These are phyloP conservation scores for Megaleporinus macrocephalus DNA, from an alignment of 2,113 vertebrate genomes.

Conservation along the genomic window DNA sequence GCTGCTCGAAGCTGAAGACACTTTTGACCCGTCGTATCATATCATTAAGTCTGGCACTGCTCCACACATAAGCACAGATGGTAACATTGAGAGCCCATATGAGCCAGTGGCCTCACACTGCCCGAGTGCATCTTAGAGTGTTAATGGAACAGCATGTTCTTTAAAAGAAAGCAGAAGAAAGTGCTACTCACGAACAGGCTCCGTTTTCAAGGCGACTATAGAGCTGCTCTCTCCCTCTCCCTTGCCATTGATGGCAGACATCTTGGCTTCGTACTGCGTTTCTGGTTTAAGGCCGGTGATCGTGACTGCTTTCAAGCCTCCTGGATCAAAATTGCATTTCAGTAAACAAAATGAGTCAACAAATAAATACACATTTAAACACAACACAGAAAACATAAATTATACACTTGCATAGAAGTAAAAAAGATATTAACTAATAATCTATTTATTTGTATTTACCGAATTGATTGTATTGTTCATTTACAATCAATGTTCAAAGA, in stretches of 20 bases:
- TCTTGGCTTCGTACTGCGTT: slow-evolving; percentile 85
- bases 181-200: slow-evolving; percentile 93
- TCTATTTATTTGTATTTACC: too few species aligned
- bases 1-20: not conserved
- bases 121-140: slow-evolving; percentile 24
- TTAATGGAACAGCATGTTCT: slow-evolving; percentile 31
- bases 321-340: slow-evolving; percentile 50
- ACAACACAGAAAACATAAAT: too few species aligned
- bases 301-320: slow-evolving; percentile 74
- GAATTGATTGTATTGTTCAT: too few species aligned
- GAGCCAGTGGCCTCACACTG: slow-evolving; percentile 25
- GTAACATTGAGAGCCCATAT: slow-evolving; percentile 20
- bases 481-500: too few species aligned
- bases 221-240: slow-evolving; percentile 89
- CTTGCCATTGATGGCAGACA: slow-evolving; percentile 95
- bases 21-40: not conserved
- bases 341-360: not conserved
- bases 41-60: not conserved
- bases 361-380: too few species aligned
- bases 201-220: slow-evolving; percentile 85
- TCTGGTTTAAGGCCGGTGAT: slow-evolving; percentile 89
- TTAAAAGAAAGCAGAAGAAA: slow-evolving; percentile 30
- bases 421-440: too few species aligned
- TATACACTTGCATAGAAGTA: too few species aligned
- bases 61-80: slow-evolving; percentile 24